Percentiles rank a stretch among this genome's conserved stretches.
Evolutionary conservation across 2,113 vertebrate species (phyloP).

Genomic region (Solea solea): DNA sequence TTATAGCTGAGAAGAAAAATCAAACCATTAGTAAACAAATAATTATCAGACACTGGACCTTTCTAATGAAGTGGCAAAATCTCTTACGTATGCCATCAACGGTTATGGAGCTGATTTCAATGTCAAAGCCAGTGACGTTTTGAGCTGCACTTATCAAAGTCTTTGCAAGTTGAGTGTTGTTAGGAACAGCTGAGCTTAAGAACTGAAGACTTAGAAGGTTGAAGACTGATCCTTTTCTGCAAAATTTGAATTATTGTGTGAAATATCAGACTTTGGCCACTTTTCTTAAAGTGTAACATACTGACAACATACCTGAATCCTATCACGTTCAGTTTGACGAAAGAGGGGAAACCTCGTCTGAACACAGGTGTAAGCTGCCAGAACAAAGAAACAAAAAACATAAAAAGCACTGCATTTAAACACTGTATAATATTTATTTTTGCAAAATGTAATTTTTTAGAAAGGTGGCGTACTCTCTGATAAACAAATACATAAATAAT

Average conservation of each 20-base stretch:
- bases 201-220: not conserved
- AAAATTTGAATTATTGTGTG: not conserved
- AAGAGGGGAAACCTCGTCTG: not conserved
- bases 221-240: conserved; percentile 58
- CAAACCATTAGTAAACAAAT: not conserved
- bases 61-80: too few species aligned
- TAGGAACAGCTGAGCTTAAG: conserved; percentile 7
- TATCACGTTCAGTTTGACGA: conserved; percentile 5
- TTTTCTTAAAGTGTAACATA: not conserved
- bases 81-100: conserved; percentile 35
- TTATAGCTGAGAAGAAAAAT: not conserved
- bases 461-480: too few species aligned
- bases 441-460: too few species aligned
- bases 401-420: not conserved
- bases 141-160: conserved; percentile 28
- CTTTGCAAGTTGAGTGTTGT: not conserved
- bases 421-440: not conserved
- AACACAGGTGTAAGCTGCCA: conserved; percentile 37
- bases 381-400: not conserved
- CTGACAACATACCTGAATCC: conserved; percentile 38
- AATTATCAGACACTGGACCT: not conserved
- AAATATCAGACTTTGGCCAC: not conserved
- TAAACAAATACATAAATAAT: not conserved
- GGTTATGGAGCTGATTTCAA: conserved; percentile 20
- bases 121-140: conserved; percentile 37